Conservation (phyloP, 2,113 vertebrate genomes). For the Barbus barbus region DNA sequence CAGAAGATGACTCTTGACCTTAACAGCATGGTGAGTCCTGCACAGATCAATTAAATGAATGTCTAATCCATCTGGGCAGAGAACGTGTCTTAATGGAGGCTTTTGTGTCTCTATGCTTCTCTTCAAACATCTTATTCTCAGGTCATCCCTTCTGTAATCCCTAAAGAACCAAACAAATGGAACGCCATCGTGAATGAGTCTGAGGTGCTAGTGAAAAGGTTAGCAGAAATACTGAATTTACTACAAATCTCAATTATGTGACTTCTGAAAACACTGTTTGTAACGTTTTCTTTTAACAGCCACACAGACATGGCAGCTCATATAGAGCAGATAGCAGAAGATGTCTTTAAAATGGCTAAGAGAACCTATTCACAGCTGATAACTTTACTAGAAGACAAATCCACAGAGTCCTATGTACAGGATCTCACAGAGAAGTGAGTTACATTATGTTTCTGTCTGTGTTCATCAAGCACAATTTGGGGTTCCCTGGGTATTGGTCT, state of each 20-base stretch:
- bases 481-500: not conserved
- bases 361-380: constrained; percentile 71
- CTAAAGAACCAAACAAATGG: constrained; percentile 76
- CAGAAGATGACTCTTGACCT: constrained; percentile 69
- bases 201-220: constrained; percentile 76
- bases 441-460: constrained; percentile 17
- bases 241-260: too few species aligned
- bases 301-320: constrained; percentile 61
- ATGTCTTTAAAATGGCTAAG: constrained; percentile 73
- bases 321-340: constrained; percentile 67
- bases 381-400: constrained; percentile 71
- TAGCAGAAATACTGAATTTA: constrained; percentile 51
- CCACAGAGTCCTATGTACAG: constrained; percentile 58
- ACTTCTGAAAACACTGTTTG: not conserved
- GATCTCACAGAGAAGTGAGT: constrained; percentile 78
- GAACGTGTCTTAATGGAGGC: not conserved
- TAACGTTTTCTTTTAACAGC: constrained; percentile 54
- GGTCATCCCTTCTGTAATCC: constrained; percentile 77
- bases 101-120: constrained; percentile 20
- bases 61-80: not conserved
- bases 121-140: constrained; percentile 56
- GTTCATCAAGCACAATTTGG: not conserved
- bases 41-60: not conserved
- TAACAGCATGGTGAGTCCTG: constrained; percentile 72
- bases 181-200: constrained; percentile 79